phyloP scores from a whole-genome alignment of 1,140 invertebrate genomes.

The Leptonema lineaticorne region DNA sequence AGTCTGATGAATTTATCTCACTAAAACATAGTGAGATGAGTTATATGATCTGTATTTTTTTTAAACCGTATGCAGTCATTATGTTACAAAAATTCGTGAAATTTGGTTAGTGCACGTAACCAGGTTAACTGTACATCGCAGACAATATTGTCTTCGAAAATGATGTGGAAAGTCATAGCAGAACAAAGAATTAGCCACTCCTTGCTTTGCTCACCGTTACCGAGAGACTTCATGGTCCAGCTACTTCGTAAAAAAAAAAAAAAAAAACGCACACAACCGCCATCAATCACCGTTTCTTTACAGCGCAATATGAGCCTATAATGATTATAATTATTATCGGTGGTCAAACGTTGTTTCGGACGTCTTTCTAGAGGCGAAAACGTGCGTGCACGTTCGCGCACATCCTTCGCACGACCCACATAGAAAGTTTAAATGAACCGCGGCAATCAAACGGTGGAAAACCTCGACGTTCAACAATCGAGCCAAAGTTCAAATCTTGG shows the following conservation, averaged over 20 bases:
- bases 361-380: not conserved
- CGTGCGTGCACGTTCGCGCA: not conserved
- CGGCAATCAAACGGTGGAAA: not conserved
- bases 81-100: too few relatives aligned
- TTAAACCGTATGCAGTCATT: too few relatives aligned
- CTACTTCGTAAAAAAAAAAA: too few relatives aligned
- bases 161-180: not conserved
- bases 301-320: too few relatives aligned
- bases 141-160: not conserved
- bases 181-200: slow-evolving; percentile 25
- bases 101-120: too few relatives aligned
- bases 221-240: slow-evolving; percentile 19
- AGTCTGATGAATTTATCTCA: too few relatives aligned
- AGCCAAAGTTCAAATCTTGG: not conserved
- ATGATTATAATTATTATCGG: not conserved
- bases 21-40: too few relatives aligned
- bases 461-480: not conserved
- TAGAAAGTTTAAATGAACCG: not conserved
- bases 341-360: not conserved
- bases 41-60: too few relatives aligned
- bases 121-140: too few relatives aligned
- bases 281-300: too few relatives aligned
- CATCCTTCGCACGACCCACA: not conserved
- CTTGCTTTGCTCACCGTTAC: not conserved
- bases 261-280: too few relatives aligned